Conservation (phyloP, 23 tunicate species). For the Ciona savignyi region DNA sequence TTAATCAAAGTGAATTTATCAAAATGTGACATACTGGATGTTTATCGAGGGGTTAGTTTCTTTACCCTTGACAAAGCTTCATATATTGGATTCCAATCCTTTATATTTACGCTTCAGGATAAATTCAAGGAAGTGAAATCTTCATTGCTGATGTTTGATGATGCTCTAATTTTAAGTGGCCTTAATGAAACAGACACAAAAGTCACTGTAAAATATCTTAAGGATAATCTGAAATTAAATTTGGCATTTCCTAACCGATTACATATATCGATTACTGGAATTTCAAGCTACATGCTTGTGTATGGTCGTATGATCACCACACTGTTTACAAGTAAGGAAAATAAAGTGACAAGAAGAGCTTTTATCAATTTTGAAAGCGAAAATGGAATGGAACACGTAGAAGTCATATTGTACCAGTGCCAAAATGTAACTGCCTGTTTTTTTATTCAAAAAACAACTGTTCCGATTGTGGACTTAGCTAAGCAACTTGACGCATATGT, state of each 20-base stretch:
- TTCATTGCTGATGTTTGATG: constrained; percentile 7
- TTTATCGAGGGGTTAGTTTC: constrained; percentile 21
- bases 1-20: neutral
- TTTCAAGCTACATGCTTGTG: neutral
- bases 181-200: constrained; percentile 12
- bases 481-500: constrained; percentile 17
- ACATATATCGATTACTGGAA: neutral
- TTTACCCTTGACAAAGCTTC: constrained; percentile 3
- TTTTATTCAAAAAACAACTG: constrained; percentile 6
- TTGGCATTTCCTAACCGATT: constrained; percentile 19
- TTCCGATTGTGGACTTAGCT: constrained; percentile 4
- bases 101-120: constrained; percentile 9
- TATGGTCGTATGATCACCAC: constrained; percentile 19
- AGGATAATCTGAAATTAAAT: constrained; percentile 17
- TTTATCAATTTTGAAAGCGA: neutral
- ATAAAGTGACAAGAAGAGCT: no score
- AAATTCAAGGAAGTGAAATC: constrained; percentile 13
- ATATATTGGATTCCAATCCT: constrained; percentile 25
- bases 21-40: constrained; percentile 6
- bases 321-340: constrained; percentile 2
- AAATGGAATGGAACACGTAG: constrained; percentile 10
- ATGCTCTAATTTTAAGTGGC: constrained; percentile 13
- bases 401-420: constrained; percentile 28
- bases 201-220: constrained; percentile 4
- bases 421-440: constrained; percentile 17